These are phyloP conservation scores for Thymallus thymallus DNA, from an alignment of 2,113 vertebrate species.

Conservation along the genomic window DNA sequence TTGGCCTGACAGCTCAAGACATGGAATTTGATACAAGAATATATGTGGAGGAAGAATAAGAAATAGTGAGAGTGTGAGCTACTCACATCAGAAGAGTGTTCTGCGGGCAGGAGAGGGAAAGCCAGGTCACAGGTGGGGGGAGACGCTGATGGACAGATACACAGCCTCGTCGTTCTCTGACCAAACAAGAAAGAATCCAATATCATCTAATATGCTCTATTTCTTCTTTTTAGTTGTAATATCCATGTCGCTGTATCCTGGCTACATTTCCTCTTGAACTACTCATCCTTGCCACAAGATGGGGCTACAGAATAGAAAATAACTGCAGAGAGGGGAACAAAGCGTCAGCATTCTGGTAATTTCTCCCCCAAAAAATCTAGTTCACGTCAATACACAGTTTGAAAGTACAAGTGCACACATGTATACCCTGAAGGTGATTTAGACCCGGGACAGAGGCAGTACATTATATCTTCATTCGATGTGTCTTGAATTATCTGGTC, in stretches of 20 bases:
- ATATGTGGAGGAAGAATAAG: too few species aligned
- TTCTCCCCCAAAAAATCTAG: background rate
- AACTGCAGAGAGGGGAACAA: background rate
- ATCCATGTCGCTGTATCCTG: too few species aligned
- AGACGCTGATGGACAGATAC: conserved; percentile 19
- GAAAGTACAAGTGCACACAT: background rate
- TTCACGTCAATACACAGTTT: background rate
- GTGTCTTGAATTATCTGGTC: too few species aligned
- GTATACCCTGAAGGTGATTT: background rate
- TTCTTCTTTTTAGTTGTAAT: too few species aligned
- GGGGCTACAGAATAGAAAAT: conserved; percentile 18
- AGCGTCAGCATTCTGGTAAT: background rate
- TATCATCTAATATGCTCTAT: too few species aligned
- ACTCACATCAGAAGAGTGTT: conserved; percentile 68
- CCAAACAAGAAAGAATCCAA: background rate
- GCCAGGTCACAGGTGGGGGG: conserved; percentile 24
- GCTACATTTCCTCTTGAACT: background rate
- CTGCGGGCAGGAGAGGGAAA: conserved; percentile 23
- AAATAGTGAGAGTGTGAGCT: too few species aligned
- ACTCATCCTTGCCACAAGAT: conserved; percentile 29
- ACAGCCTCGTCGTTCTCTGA: background rate
- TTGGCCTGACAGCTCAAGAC: too few species aligned
- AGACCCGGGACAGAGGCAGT: too few species aligned
- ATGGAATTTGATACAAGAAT: too few species aligned
- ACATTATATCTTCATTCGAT: too few species aligned